Conservation (phyloP, 2,113 vertebrate species). For the Chamaetylas fuelleborni region DNA sequence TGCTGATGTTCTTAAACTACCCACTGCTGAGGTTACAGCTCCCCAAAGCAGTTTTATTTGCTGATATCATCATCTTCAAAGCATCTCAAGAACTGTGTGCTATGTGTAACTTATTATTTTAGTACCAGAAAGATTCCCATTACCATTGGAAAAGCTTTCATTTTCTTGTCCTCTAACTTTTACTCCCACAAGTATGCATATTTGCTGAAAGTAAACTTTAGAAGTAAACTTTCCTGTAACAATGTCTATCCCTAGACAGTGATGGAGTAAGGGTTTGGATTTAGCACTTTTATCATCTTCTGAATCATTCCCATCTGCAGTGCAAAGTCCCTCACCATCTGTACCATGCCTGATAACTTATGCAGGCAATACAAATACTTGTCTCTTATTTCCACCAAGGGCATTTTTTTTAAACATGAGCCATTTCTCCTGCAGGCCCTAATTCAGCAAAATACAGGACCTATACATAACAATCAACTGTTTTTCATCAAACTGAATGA, state of each 20-base stretch:
- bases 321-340: conserved; percentile 56
- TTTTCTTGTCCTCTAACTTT: conserved; percentile 13
- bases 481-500: neutral
- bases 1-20: neutral
- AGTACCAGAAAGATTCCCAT: neutral
- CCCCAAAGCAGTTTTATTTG: neutral
- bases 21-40: neutral
- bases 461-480: neutral
- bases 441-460: neutral
- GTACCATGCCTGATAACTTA: conserved; percentile 28
- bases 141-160: neutral
- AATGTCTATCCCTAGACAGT: conserved; percentile 3
- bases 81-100: neutral
- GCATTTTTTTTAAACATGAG: neutral
- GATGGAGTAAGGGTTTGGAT: conserved; percentile 32
- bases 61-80: neutral
- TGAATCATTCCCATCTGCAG: conserved; percentile 58
- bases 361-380: conserved; percentile 19
- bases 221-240: conserved; percentile 14
- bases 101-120: neutral
- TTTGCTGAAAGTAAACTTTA: conserved; percentile 40
- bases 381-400: neutral
- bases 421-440: neutral
- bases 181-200: neutral
- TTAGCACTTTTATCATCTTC: conserved; percentile 47